A percentile compares a stretch with the other conserved stretches of the same genome.
phyloP scores from a whole-genome alignment of 1,140 invertebrate species.

The Cherax destructor region DNA sequence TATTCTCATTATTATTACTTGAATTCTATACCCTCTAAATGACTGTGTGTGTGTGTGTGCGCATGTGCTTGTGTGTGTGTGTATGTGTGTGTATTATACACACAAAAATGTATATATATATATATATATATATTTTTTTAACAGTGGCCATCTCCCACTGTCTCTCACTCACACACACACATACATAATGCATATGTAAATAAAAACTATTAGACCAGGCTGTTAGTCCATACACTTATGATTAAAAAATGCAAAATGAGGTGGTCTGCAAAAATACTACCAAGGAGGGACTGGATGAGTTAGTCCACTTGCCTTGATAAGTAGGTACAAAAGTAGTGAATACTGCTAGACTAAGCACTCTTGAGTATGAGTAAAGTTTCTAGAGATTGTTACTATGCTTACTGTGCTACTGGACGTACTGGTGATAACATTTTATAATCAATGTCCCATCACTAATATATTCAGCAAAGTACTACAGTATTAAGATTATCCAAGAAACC shows the following conservation, averaged over 20 bases:
- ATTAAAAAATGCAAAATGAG: background rate
- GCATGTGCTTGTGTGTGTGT: no score
- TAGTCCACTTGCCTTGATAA: no score
- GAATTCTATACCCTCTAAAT: background rate
- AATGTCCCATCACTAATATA: conserved; percentile 55
- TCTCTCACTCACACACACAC: background rate
- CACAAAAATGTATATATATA: no score
- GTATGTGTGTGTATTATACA: no score
- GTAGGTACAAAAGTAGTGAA: background rate
- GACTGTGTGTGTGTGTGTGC: no score
- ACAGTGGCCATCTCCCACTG: no score
- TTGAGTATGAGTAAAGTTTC: conserved; percentile 5
- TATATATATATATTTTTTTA: no score
- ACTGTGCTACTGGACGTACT: conserved; percentile 69
- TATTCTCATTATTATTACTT: background rate
- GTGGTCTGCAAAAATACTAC: background rate
- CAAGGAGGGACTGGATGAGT: no score
- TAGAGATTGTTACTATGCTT: conserved; percentile 20
- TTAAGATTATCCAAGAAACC: conserved; percentile 54
- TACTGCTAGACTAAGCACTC: background rate
- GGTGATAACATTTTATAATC: conserved; percentile 54
- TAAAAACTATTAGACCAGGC: no score
- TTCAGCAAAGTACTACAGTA: conserved; percentile 56
- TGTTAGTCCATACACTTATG: no score
- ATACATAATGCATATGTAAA: background rate